phyloP scores from a whole-genome alignment of 2,113 vertebrate genomes.

The Prochilodus magdalenae region DNA sequence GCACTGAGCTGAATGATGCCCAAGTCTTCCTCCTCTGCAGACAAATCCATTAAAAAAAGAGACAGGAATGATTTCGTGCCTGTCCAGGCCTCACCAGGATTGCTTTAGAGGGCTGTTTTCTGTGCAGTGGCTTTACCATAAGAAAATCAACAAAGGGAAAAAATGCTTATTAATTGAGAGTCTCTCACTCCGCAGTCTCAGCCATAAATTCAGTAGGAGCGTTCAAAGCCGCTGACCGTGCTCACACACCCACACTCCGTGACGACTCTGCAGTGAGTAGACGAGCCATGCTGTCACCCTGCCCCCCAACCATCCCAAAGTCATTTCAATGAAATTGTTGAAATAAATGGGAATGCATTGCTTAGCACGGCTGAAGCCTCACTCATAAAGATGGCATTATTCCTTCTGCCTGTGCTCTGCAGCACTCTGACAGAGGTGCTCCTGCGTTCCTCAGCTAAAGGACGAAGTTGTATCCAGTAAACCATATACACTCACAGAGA shows the following conservation, averaged over 20 bases:
- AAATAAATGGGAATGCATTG: slow-evolving; percentile 45
- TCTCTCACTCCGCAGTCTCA: slow-evolving; percentile 24
- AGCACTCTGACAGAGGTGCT: not conserved
- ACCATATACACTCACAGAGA: not conserved
- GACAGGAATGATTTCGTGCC: no score
- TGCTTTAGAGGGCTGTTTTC: slow-evolving; percentile 2
- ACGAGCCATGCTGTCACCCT: slow-evolving; percentile 11
- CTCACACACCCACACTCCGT: slow-evolving; percentile 36
- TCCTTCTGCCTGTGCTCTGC: not conserved
- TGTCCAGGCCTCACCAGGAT: not conserved
- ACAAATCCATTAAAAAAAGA: not conserved
- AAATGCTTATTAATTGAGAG: slow-evolving; percentile 22
- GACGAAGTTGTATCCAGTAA: not conserved
- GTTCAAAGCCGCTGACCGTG: slow-evolving; percentile 48
- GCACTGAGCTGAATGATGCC: no score
- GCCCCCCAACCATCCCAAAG: slow-evolving; percentile 17
- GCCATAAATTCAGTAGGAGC: slow-evolving; percentile 37
- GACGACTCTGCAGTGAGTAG: slow-evolving; percentile 31
- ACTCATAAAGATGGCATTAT: not conserved
- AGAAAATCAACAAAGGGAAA: slow-evolving; percentile 6
- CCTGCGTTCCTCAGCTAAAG: not conserved
- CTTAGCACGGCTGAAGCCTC: not conserved
- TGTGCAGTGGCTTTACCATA: not conserved
- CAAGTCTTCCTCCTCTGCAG: not conserved
- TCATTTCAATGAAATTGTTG: slow-evolving; percentile 48